A percentile compares a stretch with the other conserved stretches of the same genome.
phyloP scores from a whole-genome alignment of 2,113 vertebrate genomes.

The Rhinopomastus cyanomelas region DNA sequence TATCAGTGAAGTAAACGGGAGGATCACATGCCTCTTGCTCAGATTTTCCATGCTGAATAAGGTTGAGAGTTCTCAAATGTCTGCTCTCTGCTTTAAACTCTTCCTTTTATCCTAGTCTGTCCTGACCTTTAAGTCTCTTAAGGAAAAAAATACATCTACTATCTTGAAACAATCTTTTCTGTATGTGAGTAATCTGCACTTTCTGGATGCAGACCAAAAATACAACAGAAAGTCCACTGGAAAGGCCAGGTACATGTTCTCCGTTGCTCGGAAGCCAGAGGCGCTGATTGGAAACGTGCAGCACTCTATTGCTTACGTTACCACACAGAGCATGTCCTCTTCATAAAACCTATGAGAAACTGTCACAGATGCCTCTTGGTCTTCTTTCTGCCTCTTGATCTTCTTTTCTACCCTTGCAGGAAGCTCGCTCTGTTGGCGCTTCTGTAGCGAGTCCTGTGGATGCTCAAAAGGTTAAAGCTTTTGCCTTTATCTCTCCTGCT shows the following conservation, averaged over 20 bases:
- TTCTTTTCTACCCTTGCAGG: constrained; percentile 77
- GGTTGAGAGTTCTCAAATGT: constrained; percentile 4
- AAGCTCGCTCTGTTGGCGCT: constrained; percentile 69
- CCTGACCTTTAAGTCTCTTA: constrained; percentile 21
- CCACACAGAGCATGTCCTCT: neutral
- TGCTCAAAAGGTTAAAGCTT: constrained; percentile 77
- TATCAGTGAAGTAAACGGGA: constrained; percentile 8
- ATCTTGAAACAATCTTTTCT: constrained; percentile 14
- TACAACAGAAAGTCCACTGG: neutral
- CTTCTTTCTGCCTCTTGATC: constrained; percentile 56
- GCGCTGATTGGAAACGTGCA: neutral
- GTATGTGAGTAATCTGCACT: neutral
- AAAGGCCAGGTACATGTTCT: neutral
- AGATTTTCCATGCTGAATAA: constrained; percentile 35
- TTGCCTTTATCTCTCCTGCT: constrained; percentile 23
- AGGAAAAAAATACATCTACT: constrained; percentile 8
- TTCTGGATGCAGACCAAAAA: constrained; percentile 16
- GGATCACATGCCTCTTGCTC: neutral
- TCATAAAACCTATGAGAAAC: neutral
- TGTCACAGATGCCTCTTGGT: neutral
- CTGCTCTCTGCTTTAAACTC: constrained; percentile 28
- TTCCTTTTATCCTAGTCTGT: neutral
- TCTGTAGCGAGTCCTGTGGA: constrained; percentile 74
- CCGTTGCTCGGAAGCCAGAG: neutral
- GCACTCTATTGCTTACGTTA: neutral